Evolutionary conservation across 2,113 vertebrate species (phyloP).

Genomic region (Pluvialis apricaria): DNA sequence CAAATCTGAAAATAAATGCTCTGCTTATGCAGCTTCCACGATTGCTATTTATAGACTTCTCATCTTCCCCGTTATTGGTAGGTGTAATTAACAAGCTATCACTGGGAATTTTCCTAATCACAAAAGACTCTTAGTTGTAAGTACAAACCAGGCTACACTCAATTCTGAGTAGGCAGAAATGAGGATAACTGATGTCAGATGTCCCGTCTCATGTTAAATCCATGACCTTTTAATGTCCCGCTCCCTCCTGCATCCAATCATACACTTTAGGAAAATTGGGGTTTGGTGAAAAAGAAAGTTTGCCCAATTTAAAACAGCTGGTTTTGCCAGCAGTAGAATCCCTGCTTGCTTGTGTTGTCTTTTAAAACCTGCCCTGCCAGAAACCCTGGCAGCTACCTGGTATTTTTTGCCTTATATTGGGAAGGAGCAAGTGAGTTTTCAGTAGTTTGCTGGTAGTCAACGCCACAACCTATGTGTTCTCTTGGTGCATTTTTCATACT

Average conservation of each 20-base stretch:
- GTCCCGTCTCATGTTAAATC: background rate
- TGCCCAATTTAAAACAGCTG: background rate
- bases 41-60: constrained; percentile 11
- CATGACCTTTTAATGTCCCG: background rate
- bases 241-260: background rate
- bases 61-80: background rate
- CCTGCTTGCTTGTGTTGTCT: background rate
- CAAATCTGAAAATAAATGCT: constrained; percentile 13
- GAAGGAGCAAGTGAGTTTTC: background rate
- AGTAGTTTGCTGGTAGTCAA: background rate
- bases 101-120: constrained; percentile 41
- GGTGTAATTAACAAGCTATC: constrained; percentile 40
- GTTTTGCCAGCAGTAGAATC: background rate
- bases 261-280: background rate
- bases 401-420: background rate
- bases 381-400: background rate
- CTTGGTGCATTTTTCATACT: background rate
- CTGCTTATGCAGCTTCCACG: background rate
- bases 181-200: background rate
- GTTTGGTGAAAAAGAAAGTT: background rate
- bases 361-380: background rate
- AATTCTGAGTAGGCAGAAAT: background rate
- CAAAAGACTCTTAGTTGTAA: constrained; percentile 16
- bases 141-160: background rate
- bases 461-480: background rate